Conservation (phyloP, 2,888 invertebrate species). For the Alloplasta piceator region DNA sequence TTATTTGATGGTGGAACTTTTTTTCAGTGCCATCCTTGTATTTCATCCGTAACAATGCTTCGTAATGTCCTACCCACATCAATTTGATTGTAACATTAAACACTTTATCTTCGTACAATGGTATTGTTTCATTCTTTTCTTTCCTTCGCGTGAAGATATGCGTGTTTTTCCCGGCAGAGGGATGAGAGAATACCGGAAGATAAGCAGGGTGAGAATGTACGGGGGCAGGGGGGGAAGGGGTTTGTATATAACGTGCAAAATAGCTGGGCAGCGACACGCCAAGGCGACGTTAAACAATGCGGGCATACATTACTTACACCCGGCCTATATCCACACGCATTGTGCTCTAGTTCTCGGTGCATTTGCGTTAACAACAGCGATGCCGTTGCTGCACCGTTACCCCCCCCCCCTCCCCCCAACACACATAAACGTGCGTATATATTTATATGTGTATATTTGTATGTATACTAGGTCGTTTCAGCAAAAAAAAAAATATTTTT, state of each 20-base stretch:
- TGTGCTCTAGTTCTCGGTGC: conserved; percentile 68
- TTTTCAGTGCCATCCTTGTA: no score
- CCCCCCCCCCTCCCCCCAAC: conserved; percentile 34
- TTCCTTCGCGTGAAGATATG: background rate
- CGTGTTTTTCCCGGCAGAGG: conserved; percentile 33
- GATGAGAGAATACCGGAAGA: conserved; percentile 29
- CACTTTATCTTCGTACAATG: no score
- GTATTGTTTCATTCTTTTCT: no score
- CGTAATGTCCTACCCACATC: no score
- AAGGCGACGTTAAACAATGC: conserved; percentile 77
- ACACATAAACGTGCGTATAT: conserved; percentile 2
- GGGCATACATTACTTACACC: conserved; percentile 76
- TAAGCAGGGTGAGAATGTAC: conserved; percentile 58
- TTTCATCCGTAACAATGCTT: no score
- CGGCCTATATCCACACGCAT: conserved; percentile 73
- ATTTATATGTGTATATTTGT: background rate
- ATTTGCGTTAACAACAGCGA: conserved; percentile 62
- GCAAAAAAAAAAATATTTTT: conserved; percentile 15
- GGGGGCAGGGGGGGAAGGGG: conserved; percentile 21
- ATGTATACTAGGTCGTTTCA: conserved; percentile 28
- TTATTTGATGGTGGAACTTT: no score
- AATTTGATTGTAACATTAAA: no score
- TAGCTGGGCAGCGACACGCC: conserved; percentile 71
- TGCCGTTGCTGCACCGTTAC: conserved; percentile 43
- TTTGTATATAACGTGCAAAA: conserved; percentile 65